Evolutionary conservation across 2,797 vertebrate genomes (phyloP).

Genomic region (Poecile montanus): DNA sequence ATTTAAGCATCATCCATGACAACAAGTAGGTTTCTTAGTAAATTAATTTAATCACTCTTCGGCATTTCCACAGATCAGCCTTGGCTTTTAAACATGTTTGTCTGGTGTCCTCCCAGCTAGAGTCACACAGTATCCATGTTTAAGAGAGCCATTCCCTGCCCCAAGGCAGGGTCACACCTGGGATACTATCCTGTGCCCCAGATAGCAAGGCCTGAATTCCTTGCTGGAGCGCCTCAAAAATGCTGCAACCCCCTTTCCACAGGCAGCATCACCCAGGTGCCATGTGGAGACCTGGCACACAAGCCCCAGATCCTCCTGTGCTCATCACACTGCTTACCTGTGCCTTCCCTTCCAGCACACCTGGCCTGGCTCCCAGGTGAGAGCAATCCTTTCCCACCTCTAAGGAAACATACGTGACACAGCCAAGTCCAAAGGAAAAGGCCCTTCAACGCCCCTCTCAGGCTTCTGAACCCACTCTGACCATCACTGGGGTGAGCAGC

Average conservation of each 20-base stretch:
- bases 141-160: background rate
- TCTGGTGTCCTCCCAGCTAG: background rate
- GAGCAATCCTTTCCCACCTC: background rate
- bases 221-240: background rate
- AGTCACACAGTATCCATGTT: fast-evolving
- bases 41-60: background rate
- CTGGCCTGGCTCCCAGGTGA: background rate
- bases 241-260: background rate
- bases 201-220: background rate
- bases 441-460: background rate
- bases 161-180: background rate
- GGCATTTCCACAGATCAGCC: background rate
- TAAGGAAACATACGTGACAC: background rate
- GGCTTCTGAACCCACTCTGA: background rate
- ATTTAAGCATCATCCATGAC: background rate
- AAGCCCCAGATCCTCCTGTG: background rate
- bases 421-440: background rate
- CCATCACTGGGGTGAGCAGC: background rate
- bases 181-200: background rate
- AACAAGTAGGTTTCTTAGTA: background rate
- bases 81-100: background rate
- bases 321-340: background rate
- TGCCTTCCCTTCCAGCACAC: background rate
- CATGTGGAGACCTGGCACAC: fast-evolving
- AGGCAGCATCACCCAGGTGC: background rate